phyloP scores from a whole-genome alignment of 2,113 vertebrate genomes.

The Galemys pyrenaicus region DNA sequence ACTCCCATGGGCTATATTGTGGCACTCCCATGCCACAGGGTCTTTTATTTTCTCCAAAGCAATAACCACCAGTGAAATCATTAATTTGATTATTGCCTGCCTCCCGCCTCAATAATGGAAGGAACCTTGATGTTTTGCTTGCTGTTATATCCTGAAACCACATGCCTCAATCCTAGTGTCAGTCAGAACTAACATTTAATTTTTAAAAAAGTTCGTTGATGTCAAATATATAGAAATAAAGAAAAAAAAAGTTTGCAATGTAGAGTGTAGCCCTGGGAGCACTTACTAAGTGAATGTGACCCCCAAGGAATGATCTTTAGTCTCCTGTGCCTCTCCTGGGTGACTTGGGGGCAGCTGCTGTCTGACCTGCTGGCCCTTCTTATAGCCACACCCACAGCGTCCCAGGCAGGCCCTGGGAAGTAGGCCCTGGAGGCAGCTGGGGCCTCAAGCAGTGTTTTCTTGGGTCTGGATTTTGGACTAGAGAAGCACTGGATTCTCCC shows the following conservation, averaged over 20 bases:
- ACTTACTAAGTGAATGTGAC: neutral
- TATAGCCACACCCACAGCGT: neutral
- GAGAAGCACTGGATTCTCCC: neutral
- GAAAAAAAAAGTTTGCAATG: neutral
- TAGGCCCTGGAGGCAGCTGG: neutral
- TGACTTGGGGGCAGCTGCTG: neutral
- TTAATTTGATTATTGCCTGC: neutral
- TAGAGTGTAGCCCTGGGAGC: neutral
- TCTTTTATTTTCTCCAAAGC: neutral
- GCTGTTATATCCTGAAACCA: neutral
- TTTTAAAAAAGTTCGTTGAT: too few species aligned
- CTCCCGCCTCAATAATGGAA: neutral
- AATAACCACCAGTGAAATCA: neutral
- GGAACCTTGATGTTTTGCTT: neutral
- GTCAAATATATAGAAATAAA: too few species aligned
- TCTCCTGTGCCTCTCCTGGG: neutral
- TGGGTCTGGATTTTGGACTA: slow-evolving; percentile 11
- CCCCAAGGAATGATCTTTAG: neutral
- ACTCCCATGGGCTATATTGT: too few species aligned
- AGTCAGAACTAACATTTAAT: neutral
- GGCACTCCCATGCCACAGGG: neutral
- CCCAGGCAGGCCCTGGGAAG: neutral
- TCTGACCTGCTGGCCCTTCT: neutral
- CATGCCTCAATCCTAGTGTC: neutral
- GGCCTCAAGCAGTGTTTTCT: neutral